Percentiles rank a stretch among this genome's conserved stretches.
Evolutionary conservation across 2,888 invertebrate genomes (phyloP).

Genomic region (Anticlea derivata): DNA sequence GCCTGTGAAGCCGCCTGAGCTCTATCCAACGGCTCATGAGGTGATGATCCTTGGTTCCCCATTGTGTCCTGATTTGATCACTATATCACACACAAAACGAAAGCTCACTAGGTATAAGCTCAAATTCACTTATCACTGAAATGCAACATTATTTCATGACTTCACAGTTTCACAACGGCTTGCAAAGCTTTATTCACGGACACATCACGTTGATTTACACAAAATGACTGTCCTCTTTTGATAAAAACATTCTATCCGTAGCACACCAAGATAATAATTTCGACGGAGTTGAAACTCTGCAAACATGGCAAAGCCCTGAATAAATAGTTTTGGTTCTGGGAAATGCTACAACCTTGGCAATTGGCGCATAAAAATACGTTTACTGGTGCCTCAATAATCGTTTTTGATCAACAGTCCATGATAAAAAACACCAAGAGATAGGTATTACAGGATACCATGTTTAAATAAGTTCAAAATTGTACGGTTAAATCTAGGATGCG

Average conservation of each 20-base stretch:
- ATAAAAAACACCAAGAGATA: not conserved
- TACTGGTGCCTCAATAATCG: constrained; percentile 48
- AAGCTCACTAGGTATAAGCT: constrained; percentile 50
- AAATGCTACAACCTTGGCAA: constrained; percentile 69
- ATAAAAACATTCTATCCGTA: constrained; percentile 64
- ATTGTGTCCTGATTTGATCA: constrained; percentile 66
- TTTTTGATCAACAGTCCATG: constrained; percentile 29
- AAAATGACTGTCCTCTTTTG: constrained; percentile 63
- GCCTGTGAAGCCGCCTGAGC: constrained; percentile 76
- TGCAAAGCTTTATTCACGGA: constrained; percentile 56
- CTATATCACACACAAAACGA: constrained; percentile 39
- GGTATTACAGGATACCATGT: constrained; percentile 1
- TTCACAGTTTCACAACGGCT: constrained; percentile 48
- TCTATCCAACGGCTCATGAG: constrained; percentile 91
- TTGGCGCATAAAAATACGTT: constrained; percentile 51
- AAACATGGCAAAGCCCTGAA: constrained; percentile 74
- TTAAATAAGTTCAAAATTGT: constrained; percentile 22
- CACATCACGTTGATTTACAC: constrained; percentile 58
- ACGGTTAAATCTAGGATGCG: constrained; percentile 59
- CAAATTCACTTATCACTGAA: constrained; percentile 42
- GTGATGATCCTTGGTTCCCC: constrained; percentile 93
- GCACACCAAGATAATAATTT: constrained; percentile 75
- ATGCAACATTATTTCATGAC: constrained; percentile 24
- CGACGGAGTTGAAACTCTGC: constrained; percentile 68
- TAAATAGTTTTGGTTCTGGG: constrained; percentile 68